Evolutionary conservation across 2,797 vertebrate species (phyloP).

Genomic region (Anguilla obscura): DNA sequence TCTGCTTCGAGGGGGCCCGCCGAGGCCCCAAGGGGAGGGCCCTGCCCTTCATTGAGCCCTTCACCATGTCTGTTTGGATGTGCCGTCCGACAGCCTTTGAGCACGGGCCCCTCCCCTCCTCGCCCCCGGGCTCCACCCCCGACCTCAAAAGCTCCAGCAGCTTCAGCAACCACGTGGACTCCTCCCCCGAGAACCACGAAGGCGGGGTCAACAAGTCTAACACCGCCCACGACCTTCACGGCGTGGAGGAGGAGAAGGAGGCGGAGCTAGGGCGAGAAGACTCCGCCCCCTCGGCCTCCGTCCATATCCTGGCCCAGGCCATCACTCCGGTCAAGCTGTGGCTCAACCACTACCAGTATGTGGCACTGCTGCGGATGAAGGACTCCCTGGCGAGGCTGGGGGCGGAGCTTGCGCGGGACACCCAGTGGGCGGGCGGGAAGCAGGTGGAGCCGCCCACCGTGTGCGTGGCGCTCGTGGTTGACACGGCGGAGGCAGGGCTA

Average conservation of each 20-base stretch:
- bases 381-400: conserved; percentile 82
- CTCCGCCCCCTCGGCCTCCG: conserved; percentile 50
- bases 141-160: conserved; percentile 66
- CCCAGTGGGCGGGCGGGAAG: conserved; percentile 66
- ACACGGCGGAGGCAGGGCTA: conserved; percentile 80
- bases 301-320: conserved; percentile 71
- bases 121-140: conserved; percentile 42
- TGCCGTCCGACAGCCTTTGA: conserved; percentile 77
- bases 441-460: conserved; percentile 64
- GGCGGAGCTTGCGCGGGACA: conserved; percentile 79
- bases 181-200: conserved; percentile 50
- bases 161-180: conserved; percentile 59
- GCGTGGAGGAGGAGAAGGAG: conserved; percentile 1
- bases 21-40: conserved; percentile 78
- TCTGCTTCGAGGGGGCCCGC: conserved; percentile 86
- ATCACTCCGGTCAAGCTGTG: conserved; percentile 79
- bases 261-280: neutral
- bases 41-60: conserved; percentile 85
- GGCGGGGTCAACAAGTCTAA: conserved; percentile 63
- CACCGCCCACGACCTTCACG: conserved; percentile 66
- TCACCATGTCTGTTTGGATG: conserved; percentile 86
- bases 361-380: conserved; percentile 90
- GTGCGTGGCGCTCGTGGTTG: conserved; percentile 81
- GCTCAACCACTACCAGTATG: conserved; percentile 94
- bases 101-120: conserved; percentile 50